A percentile compares a stretch with the other conserved stretches of the same genome.
Evolutionary conservation across 2,797 vertebrate species (phyloP).

Genomic region (Paguma larvata): DNA sequence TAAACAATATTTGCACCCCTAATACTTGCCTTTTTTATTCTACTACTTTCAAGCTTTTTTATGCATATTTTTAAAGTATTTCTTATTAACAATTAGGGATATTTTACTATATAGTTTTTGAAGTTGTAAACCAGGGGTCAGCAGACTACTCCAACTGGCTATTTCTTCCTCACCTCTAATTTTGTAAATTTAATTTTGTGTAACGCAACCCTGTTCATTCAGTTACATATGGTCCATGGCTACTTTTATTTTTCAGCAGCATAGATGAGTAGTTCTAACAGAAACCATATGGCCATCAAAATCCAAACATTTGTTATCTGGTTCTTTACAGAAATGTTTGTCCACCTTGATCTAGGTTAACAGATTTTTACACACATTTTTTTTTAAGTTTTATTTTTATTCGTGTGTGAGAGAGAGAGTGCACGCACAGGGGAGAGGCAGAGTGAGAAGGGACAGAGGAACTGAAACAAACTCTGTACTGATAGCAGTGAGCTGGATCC

Average conservation of each 20-base stretch:
- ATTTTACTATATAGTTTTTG: neutral
- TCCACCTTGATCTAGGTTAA: neutral
- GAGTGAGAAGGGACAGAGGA: no score
- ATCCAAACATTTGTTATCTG: neutral
- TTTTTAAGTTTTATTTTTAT: no score
- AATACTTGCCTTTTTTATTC: neutral
- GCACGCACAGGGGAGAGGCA: no score
- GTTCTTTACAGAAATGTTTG: neutral
- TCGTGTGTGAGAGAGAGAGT: no score
- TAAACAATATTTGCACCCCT: neutral
- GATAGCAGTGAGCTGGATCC: no score
- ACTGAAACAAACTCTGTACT: no score
- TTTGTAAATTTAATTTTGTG: neutral
- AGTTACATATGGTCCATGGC: neutral
- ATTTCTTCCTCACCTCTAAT: neutral
- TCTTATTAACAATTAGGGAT: neutral
- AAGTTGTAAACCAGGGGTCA: neutral
- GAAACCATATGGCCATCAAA: neutral
- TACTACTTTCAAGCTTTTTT: neutral
- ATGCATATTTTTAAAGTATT: neutral
- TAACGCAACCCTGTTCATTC: neutral
- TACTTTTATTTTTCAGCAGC: neutral
- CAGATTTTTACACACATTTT: neutral
- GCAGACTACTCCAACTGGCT: neutral
- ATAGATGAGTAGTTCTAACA: neutral